phyloP scores from a whole-genome alignment of 2,113 vertebrate genomes.

The Fukomys damarensis region DNA sequence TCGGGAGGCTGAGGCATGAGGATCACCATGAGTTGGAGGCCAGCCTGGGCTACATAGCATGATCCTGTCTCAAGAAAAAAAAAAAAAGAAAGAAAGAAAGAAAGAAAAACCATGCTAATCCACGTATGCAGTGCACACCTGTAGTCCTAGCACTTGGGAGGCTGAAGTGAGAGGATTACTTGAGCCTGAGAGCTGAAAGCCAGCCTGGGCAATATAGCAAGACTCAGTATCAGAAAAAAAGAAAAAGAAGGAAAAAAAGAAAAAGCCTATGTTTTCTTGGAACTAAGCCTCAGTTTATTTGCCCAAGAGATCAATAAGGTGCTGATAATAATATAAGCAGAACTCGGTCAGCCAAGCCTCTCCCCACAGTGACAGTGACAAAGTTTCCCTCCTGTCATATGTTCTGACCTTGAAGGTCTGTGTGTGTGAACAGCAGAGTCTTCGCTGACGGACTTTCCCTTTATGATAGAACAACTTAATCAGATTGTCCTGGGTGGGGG shows the following conservation, averaged over 20 bases:
- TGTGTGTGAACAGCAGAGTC: background rate
- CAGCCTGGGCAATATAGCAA: background rate
- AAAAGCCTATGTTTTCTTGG: background rate
- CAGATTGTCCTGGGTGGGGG: conserved; percentile 34
- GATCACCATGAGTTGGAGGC: background rate
- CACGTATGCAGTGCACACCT: background rate
- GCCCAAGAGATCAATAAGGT: background rate
- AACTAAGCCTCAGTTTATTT: background rate
- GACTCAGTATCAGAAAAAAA: background rate
- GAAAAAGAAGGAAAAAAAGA: background rate
- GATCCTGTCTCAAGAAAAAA: background rate
- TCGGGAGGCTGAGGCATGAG: background rate
- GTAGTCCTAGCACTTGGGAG: background rate
- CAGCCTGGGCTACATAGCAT: too few species aligned
- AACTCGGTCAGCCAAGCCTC: background rate
- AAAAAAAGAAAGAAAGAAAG: too few species aligned
- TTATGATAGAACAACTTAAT: conserved; percentile 58
- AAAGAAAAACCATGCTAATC: too few species aligned
- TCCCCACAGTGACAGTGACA: background rate
- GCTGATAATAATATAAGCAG: background rate
- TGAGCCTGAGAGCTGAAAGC: background rate
- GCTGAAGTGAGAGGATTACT: background rate
- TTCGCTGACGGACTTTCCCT: conserved; percentile 38
- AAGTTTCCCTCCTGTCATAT: background rate
- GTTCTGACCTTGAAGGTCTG: conserved; percentile 22